These are phyloP conservation scores for Cephalopterus ornatus DNA, from an alignment of 2,113 vertebrate species.

Conservation along the genomic window DNA sequence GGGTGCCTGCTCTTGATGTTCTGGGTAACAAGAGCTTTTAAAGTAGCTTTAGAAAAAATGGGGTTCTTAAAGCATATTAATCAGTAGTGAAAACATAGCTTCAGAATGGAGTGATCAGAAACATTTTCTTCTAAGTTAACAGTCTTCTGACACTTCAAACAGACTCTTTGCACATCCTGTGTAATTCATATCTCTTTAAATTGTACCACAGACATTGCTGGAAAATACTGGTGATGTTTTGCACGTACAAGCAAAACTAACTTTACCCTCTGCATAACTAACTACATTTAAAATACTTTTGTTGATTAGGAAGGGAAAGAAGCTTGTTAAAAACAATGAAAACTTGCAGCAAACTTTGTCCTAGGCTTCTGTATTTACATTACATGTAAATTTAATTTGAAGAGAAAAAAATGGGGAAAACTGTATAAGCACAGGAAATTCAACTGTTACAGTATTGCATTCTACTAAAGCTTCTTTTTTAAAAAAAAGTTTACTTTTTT, in stretches of 20 bases:
- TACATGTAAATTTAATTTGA: not conserved
- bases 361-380: not conserved
- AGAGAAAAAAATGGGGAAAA: not conserved
- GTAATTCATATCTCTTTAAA: not conserved
- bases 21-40: not conserved
- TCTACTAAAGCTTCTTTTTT: not conserved
- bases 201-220: fast-evolving
- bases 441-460: not conserved
- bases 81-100: not conserved
- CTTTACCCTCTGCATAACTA: not conserved
- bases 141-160: not conserved
- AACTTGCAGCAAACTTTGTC: not conserved
- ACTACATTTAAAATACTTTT: not conserved
- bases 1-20: not conserved
- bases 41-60: not conserved
- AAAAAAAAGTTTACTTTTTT: not conserved
- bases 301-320: not conserved
- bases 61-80: not conserved
- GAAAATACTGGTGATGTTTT: not conserved
- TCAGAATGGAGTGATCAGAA: not conserved
- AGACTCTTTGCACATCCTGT: not conserved
- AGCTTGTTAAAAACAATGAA: not conserved
- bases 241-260: not conserved
- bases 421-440: not conserved
- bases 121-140: not conserved